Evolutionary conservation across 2,888 invertebrate genomes (phyloP), one percentile per base, ranked within the genome.

Genomic region (Lypha dubia): DNA sequence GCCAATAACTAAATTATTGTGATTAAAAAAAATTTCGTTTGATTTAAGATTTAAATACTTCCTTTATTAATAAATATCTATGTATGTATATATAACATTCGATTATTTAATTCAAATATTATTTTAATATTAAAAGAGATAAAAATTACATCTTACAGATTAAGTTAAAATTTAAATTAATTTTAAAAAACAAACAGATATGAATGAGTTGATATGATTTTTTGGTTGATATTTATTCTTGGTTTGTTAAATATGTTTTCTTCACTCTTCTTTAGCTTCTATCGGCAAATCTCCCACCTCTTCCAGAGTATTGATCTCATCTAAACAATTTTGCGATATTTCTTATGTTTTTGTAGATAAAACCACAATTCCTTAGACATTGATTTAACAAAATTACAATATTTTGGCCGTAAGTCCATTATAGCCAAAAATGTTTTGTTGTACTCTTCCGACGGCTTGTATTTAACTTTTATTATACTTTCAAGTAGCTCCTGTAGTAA

Each of bases 191-290:
- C n/a, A 20, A 84, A 71, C 65, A 56, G 84, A 84, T 84, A 84
- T 84, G 84, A 68, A 5, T 28, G 2, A n/a, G 44, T 65, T 74
- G 84, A 84, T 84, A 84, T 84, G 84, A 53, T 81, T 81, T 80
- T 84, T 79, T 41, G 7, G 63, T 65, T 81, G 84, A 84, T 84
- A 84, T 84, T 74, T 58, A 38, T 56, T 84, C 84, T 84, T 84
- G 84, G 84, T 84, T n/a, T 81, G 81, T 74, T 79, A 58, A 67
- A 76, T 81, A 65, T 84, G 73, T 79, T 58, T n/a, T 81, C 62
- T 77, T 73, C 58, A 65, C 81, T 44, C 35, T 81, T 44, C 35
- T 67, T 70, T 32, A 13, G 11, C 44, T 56, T 3, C 60, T 35
- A n/a, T 3, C 20, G 32, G 46, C 17, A 13, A 9, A 35, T 49